Base-by-base conservation (phyloP, 2,797 vertebrate species). In the Coreius guichenoti region DNA sequence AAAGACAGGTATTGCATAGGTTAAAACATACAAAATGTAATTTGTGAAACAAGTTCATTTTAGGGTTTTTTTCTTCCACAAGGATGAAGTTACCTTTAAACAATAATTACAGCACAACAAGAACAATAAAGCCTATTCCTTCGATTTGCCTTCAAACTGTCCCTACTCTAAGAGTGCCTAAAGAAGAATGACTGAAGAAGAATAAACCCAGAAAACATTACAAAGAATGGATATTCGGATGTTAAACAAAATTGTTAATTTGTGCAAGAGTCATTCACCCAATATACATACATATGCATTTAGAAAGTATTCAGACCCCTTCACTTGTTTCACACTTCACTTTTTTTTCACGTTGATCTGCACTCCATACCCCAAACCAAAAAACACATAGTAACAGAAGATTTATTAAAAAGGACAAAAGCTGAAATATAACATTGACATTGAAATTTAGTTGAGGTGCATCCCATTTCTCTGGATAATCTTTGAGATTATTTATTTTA, bases 1-100 rank as follows among this genome's bases (percentile, higher is more conserved):
- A 31, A 88, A 80, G 36, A 11, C 31, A 12, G 19, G 70, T 56
- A 88, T 92, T 94, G 92, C 91, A 94, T 93, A 93, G 90, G 87
- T 90, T 85, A 61, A 91, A 82, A 91, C 90, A 90, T 88, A 82
- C 23, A 81, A 65, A 63, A 70, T 43, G 16, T 67, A 23, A 74
- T 84, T 29, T 72, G 69, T 81, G 61, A 83, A 58, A 88, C 36
- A 23, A 51, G 67, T 51, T 72, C 47, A 31, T n/a, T 65, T 65
- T 5, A 65, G 3, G 6, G 31, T n/a, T 47, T 77, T 84, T 90
- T 86, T 80, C 67, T 33, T 83, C 21, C 47, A 51, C 58, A 49
- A 77, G 49, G 49, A 61, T 39, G 67, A 54, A 79, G 63, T 63
- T 77, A 49, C 69, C 63, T 78, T 63, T 17, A 54, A 49, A 78